A percentile compares a stretch with the other conserved stretches of the same genome.
Evolutionary conservation across 2,888 invertebrate species (phyloP).

Genomic region (Helleia helle): DNA sequence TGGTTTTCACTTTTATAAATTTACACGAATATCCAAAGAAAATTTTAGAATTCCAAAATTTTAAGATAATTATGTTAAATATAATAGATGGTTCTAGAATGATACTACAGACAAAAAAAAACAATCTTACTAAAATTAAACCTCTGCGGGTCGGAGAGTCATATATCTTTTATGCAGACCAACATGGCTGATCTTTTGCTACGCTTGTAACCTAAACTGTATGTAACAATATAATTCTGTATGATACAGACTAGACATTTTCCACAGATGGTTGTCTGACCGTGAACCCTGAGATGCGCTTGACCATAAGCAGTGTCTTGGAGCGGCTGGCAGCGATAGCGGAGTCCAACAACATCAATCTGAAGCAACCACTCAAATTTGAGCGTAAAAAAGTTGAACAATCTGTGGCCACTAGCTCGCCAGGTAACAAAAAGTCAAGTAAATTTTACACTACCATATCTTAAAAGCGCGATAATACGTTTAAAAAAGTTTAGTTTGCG

Average conservation of each 20-base stretch:
- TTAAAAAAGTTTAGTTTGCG: slow-evolving; percentile 20
- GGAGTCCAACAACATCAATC: slow-evolving; percentile 86
- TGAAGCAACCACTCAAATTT: slow-evolving; percentile 84
- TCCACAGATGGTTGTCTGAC: slow-evolving; percentile 83
- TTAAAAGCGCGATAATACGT: slow-evolving; percentile 48
- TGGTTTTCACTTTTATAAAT: too few species aligned
- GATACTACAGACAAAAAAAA: too few species aligned
- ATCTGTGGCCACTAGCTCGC: slow-evolving; percentile 76
- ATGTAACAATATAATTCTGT: too few species aligned
- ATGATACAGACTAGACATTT: slow-evolving; percentile 19
- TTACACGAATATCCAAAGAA: too few species aligned
- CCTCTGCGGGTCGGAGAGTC: too few species aligned
- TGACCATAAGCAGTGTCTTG: slow-evolving; percentile 84
- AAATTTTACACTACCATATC: slow-evolving; percentile 76
- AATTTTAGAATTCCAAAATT: too few species aligned
- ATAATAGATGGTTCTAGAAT: too few species aligned
- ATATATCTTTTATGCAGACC: too few species aligned
- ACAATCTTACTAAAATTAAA: too few species aligned
- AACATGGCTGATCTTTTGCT: too few species aligned
- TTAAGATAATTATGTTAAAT: too few species aligned
- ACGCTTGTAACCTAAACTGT: too few species aligned
- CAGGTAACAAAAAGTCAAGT: slow-evolving; percentile 76
- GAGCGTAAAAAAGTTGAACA: slow-evolving; percentile 77
- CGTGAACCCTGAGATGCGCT: slow-evolving; percentile 87
- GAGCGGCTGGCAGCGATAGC: slow-evolving; percentile 92